Evolutionary conservation across 1,140 invertebrate genomes (phyloP).

Genomic region (Lepidurus packardi): DNA sequence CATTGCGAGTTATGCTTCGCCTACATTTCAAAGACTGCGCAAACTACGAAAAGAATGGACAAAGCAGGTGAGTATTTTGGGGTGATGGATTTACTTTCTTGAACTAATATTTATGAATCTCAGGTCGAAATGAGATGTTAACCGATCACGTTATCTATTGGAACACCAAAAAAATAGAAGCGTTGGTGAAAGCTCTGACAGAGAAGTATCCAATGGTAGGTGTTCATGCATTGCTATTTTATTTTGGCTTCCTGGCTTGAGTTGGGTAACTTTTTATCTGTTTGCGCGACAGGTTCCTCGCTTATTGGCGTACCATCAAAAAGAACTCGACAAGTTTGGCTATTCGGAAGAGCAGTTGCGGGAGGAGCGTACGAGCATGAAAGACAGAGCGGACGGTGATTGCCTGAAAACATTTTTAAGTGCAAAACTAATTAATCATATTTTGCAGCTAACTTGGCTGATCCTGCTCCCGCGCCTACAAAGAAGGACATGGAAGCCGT

Average conservation of each 20-base stretch:
- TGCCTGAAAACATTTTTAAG: not conserved
- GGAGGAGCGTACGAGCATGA: not conserved
- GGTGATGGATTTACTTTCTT: not conserved
- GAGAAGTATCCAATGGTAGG: not conserved
- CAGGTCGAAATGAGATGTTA: constrained; percentile 5
- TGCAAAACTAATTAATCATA: not conserved
- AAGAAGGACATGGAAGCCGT: not conserved
- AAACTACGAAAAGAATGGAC: not conserved
- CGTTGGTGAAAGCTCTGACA: not conserved
- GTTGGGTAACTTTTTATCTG: not conserved
- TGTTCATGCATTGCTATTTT: not conserved
- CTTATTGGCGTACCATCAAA: not conserved
- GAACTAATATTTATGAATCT: not conserved
- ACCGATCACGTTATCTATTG: constrained; percentile 1
- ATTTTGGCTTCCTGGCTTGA: not conserved
- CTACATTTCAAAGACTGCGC: not conserved
- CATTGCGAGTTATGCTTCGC: not conserved
- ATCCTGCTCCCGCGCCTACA: not conserved
- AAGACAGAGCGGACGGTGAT: not conserved
- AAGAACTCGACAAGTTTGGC: constrained; percentile 5
- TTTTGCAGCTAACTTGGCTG: not conserved
- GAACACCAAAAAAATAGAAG: not conserved
- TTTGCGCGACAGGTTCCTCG: not conserved
- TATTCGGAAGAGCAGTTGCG: not conserved
- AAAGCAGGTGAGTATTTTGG: not conserved